A percentile compares a stretch with the other conserved stretches of the same genome.
These are phyloP conservation scores for Neoaliturus tenellus DNA, from an alignment of 2,888 invertebrate species.

Conservation along the genomic window DNA sequence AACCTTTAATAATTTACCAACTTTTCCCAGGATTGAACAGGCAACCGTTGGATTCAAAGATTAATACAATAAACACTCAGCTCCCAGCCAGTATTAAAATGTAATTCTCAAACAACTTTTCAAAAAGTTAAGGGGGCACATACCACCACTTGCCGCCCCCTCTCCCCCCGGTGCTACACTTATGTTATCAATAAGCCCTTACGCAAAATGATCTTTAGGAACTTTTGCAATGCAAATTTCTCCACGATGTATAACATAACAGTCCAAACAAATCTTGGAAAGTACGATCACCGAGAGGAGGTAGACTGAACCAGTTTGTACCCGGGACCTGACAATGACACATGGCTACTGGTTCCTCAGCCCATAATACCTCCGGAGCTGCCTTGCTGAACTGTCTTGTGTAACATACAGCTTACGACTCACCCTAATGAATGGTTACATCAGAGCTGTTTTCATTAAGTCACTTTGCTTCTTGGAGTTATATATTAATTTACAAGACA, in stretches of 20 bases:
- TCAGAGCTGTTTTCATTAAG: not conserved
- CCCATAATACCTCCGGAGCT: not conserved
- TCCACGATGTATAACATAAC: not conserved
- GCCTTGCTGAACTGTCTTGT: not conserved
- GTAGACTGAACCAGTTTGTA: not conserved
- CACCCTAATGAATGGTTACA: not conserved
- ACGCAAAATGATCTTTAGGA: not conserved
- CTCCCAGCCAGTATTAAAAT: no score
- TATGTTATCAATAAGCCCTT: no score
- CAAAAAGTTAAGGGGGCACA: not conserved
- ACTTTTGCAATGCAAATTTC: not conserved
- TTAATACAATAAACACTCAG: no score
- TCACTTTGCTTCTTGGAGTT: not conserved
- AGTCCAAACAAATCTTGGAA: not conserved
- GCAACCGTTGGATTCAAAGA: no score
- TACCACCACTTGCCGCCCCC: no score
- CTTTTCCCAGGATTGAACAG: no score
- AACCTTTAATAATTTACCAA: no score
- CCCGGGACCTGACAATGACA: conserved; percentile 15
- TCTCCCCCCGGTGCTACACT: no score
- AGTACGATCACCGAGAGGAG: not conserved
- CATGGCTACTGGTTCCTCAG: not conserved
- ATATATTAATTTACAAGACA: not conserved
- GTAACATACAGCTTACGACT: not conserved
- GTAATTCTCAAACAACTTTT: not conserved